Evolutionary conservation across 1,140 invertebrate species (phyloP).

Genomic region (Dinothrombium tinctorium): DNA sequence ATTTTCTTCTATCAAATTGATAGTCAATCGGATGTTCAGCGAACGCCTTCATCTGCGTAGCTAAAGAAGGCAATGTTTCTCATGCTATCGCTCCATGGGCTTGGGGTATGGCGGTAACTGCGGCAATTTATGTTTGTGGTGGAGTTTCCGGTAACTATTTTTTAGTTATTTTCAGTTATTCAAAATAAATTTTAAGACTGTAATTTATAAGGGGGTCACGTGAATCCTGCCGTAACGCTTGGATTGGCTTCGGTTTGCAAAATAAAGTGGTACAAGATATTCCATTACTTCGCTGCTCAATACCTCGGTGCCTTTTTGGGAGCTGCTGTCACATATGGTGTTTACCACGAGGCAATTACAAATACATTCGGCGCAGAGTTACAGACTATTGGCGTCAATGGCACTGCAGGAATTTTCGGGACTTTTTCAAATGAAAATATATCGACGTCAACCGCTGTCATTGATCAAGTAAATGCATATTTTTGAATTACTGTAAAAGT

Average conservation of each 20-base stretch:
- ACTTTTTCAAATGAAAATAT: slow-evolving; percentile 28
- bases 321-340: slow-evolving; percentile 13
- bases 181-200: neutral
- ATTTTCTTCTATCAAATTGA: no score
- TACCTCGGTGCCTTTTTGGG: slow-evolving; percentile 23
- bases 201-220: slow-evolving; percentile 25
- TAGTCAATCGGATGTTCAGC: slow-evolving; percentile 2
- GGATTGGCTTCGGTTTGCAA: slow-evolving; percentile 25
- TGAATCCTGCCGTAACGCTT: slow-evolving; percentile 32
- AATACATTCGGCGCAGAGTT: slow-evolving; percentile 15
- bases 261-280: slow-evolving; percentile 23
- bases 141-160: slow-evolving; percentile 20
- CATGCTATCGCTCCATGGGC: neutral
- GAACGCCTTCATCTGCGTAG: slow-evolving; percentile 14
- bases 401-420: slow-evolving; percentile 23
- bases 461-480: slow-evolving; percentile 25
- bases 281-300: slow-evolving; percentile 28
- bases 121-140: slow-evolving; percentile 21
- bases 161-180: neutral
- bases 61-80: neutral
- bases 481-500: neutral
- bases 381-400: slow-evolving; percentile 7
- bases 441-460: slow-evolving; percentile 21
- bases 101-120: slow-evolving; percentile 17
- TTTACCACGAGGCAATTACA: slow-evolving; percentile 22